A percentile compares a stretch with the other conserved stretches of the same genome.
Conservation (phyloP, 2,888 invertebrate species). For the Endomychus coccineus region DNA sequence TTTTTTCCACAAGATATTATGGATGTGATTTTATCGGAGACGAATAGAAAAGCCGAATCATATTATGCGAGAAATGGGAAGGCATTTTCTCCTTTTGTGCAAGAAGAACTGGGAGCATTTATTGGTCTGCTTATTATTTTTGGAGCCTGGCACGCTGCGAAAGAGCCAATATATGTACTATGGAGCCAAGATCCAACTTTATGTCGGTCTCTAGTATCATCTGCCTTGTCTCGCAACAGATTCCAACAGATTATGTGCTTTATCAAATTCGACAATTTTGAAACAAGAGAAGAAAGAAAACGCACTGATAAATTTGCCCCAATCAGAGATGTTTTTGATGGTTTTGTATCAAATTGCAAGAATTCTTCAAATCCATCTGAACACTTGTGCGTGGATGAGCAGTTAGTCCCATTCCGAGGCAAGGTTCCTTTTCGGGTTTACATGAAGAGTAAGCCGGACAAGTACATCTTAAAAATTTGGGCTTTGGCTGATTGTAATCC, state of each 20-base stretch:
- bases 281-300: slow-evolving; percentile 14
- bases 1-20: slow-evolving; percentile 8
- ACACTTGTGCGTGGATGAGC: slow-evolving; percentile 3
- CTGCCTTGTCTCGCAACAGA: slow-evolving; percentile 14
- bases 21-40: slow-evolving; percentile 5
- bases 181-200: slow-evolving; percentile 16
- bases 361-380: slow-evolving; percentile 6
- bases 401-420: no score
- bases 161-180: slow-evolving; percentile 14
- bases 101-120: slow-evolving; percentile 2
- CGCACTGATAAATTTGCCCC: slow-evolving; percentile 9
- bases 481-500: no score
- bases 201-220: slow-evolving; percentile 18
- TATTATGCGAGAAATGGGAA: slow-evolving; percentile 3
- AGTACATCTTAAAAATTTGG: no score
- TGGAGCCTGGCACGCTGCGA: slow-evolving; percentile 15
- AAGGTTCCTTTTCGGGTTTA: no score
- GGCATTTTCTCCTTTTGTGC: slow-evolving; percentile 3
- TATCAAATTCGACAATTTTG: slow-evolving; percentile 15
- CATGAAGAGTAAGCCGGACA: no score
- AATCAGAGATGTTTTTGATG: slow-evolving; percentile 13
- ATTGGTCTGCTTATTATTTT: slow-evolving; percentile 18
- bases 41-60: slow-evolving; percentile 7
- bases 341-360: slow-evolving; percentile 9
- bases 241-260: slow-evolving; percentile 10